These are phyloP conservation scores for Aix galericulata DNA, from an alignment of 2,113 vertebrate species.

Conservation along the genomic window DNA sequence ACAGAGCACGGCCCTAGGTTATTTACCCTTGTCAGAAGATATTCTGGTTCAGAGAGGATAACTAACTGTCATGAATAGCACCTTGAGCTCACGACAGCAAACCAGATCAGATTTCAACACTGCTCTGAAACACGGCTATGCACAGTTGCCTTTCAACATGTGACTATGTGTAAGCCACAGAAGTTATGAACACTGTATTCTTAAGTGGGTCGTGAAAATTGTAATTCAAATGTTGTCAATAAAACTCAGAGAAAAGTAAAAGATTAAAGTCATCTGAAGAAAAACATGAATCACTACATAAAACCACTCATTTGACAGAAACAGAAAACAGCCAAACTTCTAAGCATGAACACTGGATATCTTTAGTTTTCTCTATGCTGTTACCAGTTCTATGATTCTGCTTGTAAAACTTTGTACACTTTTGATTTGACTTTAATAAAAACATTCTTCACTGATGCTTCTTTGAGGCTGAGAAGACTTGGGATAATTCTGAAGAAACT, in stretches of 20 bases:
- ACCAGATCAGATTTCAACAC: not conserved
- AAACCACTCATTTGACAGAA: not conserved
- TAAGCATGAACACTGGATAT: not conserved
- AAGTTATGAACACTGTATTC: not conserved
- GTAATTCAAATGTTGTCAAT: not conserved
- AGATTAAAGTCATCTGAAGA: not conserved
- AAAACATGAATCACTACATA: conserved; percentile 2
- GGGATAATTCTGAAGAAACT: not conserved
- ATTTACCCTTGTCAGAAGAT: not conserved
- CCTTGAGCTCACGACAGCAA: not conserved
- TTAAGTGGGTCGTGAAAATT: not conserved
- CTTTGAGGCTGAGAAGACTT: not conserved
- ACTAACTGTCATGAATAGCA: not conserved
- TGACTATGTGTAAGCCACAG: not conserved
- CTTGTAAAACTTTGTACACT: not conserved
- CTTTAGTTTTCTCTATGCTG: not conserved
- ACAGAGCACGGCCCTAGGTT: not conserved
- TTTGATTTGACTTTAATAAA: not conserved
- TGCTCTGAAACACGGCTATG: not conserved
- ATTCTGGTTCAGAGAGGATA: not conserved
- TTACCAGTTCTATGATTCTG: not conserved
- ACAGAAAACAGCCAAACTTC: not conserved
- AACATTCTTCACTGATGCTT: not conserved
- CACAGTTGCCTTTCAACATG: not conserved
- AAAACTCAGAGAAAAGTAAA: not conserved